phyloP scores from a whole-genome alignment of 2,797 vertebrate species.

The Mormyrops boulengeri region DNA sequence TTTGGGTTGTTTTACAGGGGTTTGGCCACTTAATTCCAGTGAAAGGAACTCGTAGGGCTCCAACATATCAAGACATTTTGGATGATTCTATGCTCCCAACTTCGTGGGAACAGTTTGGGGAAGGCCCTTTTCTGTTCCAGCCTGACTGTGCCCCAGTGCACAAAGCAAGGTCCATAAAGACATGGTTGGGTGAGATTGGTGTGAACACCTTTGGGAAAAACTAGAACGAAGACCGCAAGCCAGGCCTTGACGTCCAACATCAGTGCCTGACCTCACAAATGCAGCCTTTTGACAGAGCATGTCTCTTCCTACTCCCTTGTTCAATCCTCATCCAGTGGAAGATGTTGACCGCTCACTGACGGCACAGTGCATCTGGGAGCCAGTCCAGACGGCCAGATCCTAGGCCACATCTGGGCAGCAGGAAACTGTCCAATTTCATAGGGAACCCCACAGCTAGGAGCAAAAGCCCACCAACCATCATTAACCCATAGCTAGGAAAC shows the following conservation, averaged over 20 bases:
- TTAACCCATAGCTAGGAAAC: constrained; percentile 64
- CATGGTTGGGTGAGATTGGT: background rate
- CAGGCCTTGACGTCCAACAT: background rate
- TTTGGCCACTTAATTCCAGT: background rate
- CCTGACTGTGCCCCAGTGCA: background rate
- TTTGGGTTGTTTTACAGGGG: background rate
- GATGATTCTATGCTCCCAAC: background rate
- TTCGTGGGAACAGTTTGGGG: background rate
- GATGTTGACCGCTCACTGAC: constrained; percentile 33
- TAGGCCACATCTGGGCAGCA: constrained; percentile 44
- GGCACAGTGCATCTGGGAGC: constrained; percentile 26
- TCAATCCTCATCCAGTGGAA: background rate
- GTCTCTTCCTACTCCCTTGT: background rate
- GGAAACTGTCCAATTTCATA: constrained; percentile 52
- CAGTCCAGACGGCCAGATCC: constrained; percentile 29
- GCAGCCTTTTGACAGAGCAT: background rate
- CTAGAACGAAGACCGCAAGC: background rate
- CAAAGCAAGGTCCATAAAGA: background rate
- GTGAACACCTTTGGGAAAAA: background rate
- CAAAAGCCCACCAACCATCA: constrained; percentile 32
- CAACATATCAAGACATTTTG: background rate
- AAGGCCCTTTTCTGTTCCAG: background rate
- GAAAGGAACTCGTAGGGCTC: background rate
- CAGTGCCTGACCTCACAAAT: background rate
- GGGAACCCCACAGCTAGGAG: constrained; percentile 55